phyloP scores from a whole-genome alignment of 1,140 invertebrate species.

The Choristoneura fumiferana region DNA sequence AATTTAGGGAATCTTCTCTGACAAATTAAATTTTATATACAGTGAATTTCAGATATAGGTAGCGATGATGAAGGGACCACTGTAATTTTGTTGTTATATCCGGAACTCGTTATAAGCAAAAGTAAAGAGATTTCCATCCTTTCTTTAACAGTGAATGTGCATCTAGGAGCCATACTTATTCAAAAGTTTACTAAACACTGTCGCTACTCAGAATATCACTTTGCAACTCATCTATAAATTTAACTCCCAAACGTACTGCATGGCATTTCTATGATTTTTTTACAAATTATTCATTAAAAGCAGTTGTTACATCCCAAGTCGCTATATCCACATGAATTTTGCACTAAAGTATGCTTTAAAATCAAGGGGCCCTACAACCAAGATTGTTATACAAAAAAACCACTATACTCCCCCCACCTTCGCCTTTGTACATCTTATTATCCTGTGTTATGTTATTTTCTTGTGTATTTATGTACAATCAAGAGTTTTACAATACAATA shows the following conservation, averaged over 20 bases:
- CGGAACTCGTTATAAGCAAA: neutral
- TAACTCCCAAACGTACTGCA: neutral
- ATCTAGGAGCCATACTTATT: neutral
- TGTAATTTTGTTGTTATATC: conserved; percentile 3
- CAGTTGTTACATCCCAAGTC: too few species aligned
- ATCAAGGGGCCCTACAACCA: conserved; percentile 1
- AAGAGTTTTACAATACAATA: too few species aligned
- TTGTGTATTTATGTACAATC: too few species aligned
- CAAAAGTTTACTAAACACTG: neutral
- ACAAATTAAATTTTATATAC: too few species aligned
- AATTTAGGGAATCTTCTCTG: too few species aligned
- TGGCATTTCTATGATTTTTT: conserved; percentile 18
- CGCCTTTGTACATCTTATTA: too few species aligned
- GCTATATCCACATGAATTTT: too few species aligned
- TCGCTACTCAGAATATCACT: neutral
- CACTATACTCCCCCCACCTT: too few species aligned
- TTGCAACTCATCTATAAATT: neutral
- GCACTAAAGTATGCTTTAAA: conserved; percentile 3
- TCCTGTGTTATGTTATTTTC: too few species aligned
- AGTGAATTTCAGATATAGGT: conserved; percentile 2
- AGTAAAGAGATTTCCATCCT: conserved; percentile 2
- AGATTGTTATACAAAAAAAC: too few species aligned
- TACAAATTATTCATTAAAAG: too few species aligned
- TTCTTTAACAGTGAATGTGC: conserved; percentile 12
- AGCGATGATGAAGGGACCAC: conserved; percentile 1